Evolutionary conservation across 2,888 invertebrate species (phyloP).

Genomic region (Lampropteryx suffumata): DNA sequence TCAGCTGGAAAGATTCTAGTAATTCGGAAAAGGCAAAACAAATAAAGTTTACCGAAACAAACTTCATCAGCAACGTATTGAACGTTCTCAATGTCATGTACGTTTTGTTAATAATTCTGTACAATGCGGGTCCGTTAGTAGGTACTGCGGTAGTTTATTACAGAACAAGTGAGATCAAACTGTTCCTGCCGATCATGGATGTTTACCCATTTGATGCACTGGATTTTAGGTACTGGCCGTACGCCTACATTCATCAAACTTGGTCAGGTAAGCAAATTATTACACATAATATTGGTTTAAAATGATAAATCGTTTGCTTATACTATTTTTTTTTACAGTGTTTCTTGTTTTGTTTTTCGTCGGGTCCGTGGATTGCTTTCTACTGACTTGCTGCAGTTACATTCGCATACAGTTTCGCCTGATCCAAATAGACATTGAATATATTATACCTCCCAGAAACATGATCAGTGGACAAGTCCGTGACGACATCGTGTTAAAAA

Average conservation of each 20-base stretch:
- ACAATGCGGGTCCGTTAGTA: slow-evolving; percentile 4
- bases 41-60: slow-evolving; percentile 11
- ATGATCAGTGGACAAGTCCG: neutral
- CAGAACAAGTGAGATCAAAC: slow-evolving; percentile 4
- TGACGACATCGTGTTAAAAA: neutral
- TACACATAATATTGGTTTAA: no score
- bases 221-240: slow-evolving; percentile 38
- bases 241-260: slow-evolving; percentile 37
- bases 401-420: slow-evolving; percentile 36
- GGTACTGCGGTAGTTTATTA: slow-evolving; percentile 9
- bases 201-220: slow-evolving; percentile 40
- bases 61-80: slow-evolving; percentile 7
- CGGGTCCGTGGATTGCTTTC: slow-evolving; percentile 36
- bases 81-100: slow-evolving; percentile 13
- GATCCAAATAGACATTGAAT: slow-evolving; percentile 23
- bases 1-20: neutral
- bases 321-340: slow-evolving; percentile 4
- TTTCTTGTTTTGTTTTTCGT: slow-evolving; percentile 22
- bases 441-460: slow-evolving; percentile 8
- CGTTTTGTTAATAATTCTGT: slow-evolving; percentile 6
- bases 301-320: no score
- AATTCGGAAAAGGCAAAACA: neutral
- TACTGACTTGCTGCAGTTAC: slow-evolving; percentile 36
- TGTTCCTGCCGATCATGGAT: slow-evolving; percentile 17
- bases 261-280: slow-evolving; percentile 36